Base-by-base conservation (phyloP, 2,888 invertebrate species). In the Agrochola lota region DNA sequence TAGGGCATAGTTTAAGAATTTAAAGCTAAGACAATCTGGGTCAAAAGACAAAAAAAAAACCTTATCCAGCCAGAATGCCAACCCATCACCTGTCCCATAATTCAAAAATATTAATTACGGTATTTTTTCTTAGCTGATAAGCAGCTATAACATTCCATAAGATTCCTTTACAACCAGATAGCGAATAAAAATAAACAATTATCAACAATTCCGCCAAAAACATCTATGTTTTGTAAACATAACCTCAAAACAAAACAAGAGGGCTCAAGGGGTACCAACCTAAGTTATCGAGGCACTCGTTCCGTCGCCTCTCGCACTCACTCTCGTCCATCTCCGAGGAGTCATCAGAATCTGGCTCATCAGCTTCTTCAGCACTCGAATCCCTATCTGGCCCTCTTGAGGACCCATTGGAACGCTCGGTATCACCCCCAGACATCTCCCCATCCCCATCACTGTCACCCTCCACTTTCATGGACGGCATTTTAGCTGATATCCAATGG, bases 241-340 rank as follows among this genome's bases (percentile, higher is more conserved):
- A 96, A 96, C 96, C 96, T 96, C 89, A 91, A 93, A 92, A 80
- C 77, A 64, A 35, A 74, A 85, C 68, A 82, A 79, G 66, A 9
- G 26, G 57, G 7, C 40, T 76, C 40, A 68, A 77, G 66, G 15
- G 26, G 49, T 74, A 92, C 92, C 72, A 78, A 97, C 97, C 95
- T 93, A 99, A 97, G 92, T 99, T 99, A 90, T 99, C 98, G 87
- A 99, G 97, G 90, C 98, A 98, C 92, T 99, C 98, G 86, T 97
- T 98, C 85, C 99, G 97, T 74, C 99, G 97, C 78, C 98, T 97
- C 92, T 99, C 99, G 89, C 99, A 99, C 95, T 99, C 99, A 86
- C 98, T 98, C 93, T 99, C 99, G 94, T 99, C 99, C 98, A 99
- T 98, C 95, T 99, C 99, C 76, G 98, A 98, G 79, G 98, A 98